Evolutionary conservation across 92 coral and sea anemone species (phyloP).

Genomic region (Porites evermanni): DNA sequence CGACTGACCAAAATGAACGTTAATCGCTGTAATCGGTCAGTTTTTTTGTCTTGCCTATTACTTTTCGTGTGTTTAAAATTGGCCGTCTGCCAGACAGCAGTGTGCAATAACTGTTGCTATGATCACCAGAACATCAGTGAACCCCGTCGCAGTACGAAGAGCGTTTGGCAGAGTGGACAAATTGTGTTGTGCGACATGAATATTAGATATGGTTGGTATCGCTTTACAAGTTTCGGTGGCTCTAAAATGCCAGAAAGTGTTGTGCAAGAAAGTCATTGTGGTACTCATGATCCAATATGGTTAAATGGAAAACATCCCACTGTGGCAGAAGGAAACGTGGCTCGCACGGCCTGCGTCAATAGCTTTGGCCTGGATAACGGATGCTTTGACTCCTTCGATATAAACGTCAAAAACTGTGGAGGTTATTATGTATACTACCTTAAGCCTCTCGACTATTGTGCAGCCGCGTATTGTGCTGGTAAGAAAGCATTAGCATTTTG

Average conservation of each 20-base stretch:
- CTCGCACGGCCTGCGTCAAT: slow-evolving; percentile 22
- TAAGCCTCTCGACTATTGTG: slow-evolving; percentile 1
- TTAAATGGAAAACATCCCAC: slow-evolving; percentile 9
- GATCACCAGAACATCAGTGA: background rate
- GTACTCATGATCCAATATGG: slow-evolving; percentile 3
- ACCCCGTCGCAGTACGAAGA: slow-evolving; percentile 26
- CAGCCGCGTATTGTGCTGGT: slow-evolving; percentile 43
- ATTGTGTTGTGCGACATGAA: slow-evolving; percentile 1
- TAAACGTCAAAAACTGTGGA: slow-evolving; percentile 11
- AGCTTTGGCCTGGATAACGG: background rate
- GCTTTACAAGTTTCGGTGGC: slow-evolving; percentile 30
- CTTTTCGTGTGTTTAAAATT: background rate
- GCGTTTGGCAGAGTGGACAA: slow-evolving; percentile 23
- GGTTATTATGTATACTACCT: slow-evolving; percentile 31
- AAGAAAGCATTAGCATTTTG: background rate
- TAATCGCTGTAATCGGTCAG: no score
- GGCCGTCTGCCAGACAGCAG: background rate
- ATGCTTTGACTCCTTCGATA: background rate
- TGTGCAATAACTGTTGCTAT: slow-evolving; percentile 2
- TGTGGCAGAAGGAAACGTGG: background rate
- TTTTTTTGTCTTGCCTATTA: no score
- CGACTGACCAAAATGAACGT: no score
- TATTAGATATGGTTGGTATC: slow-evolving; percentile 36
- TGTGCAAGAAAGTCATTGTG: slow-evolving; percentile 5
- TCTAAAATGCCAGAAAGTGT: slow-evolving; percentile 11